Evolutionary conservation across 2,888 invertebrate species (phyloP), one percentile per base, ranked within the genome.

Genomic region (Drosophila niveifrons): DNA sequence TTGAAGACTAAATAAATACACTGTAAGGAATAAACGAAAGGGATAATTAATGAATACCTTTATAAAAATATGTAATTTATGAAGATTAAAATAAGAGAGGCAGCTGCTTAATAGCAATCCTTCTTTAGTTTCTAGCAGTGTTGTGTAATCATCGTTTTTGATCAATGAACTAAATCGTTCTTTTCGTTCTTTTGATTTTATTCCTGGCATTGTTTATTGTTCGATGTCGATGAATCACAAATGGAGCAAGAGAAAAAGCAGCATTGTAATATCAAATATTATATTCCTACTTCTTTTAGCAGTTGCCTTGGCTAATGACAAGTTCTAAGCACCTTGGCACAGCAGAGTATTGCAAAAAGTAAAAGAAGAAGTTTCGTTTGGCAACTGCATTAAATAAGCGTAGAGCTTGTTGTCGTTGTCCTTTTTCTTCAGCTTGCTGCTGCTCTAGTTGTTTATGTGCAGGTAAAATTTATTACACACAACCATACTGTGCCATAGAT

Each of bases 401-500:
- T 62, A 50, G 23, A 39, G 46, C 46, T 53, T 34, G 65, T 71
- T 70, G 44, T 46, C 55, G 48, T 57, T 62, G 18, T 53, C 47
- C 4, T 29, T 55, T 6, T 46, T 52, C 17, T 53, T 57, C 15
- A 39, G 28, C 9, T 39, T 52, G 46, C 36, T 23, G 61, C 43
- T 63, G 36, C 34, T 58, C 67, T 63, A 55, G 78, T 75, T 80
- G 80, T 76, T 80, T 69, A 68, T 80, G 72, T 72, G 64, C 82
- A 82, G 75, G 67, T 83, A 58, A 62, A 80, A 82, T 83, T 78
- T 82, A 84, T 82, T 70, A 65, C 72, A 47, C 73, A 72, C 55
- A 59, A 53, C 51, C 46, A 72, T 17, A 56, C 29, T 29, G 18
- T 29, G 15, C 46, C 9, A 50, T 43, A 41, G 41, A 57, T 15